Evolutionary conservation across 2,888 invertebrate species (phyloP).

Genomic region (Erpobdella octoculata): DNA sequence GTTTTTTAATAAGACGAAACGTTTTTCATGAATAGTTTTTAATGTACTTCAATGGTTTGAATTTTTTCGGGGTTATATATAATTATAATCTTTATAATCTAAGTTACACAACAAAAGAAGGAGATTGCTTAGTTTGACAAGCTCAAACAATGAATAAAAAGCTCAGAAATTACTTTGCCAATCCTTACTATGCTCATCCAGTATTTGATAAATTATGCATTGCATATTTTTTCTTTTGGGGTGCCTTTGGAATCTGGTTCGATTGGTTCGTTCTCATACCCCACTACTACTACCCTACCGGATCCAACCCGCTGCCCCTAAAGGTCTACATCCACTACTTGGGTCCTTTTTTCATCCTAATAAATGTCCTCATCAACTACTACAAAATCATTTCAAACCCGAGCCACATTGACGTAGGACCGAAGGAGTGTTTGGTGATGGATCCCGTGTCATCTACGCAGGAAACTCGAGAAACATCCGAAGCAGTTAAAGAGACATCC

Average conservation of each 20-base stretch:
- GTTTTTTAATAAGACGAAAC: too few species aligned
- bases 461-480: too few species aligned
- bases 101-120: too few species aligned
- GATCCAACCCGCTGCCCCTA: background rate
- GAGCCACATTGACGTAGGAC: background rate
- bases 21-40: too few species aligned
- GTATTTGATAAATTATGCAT: background rate
- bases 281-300: background rate
- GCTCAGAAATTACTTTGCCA: too few species aligned
- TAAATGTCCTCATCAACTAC: constrained; percentile 58
- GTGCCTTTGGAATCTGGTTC: background rate
- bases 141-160: too few species aligned
- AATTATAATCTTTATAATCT: too few species aligned
- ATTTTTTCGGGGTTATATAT: too few species aligned
- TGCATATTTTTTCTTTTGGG: background rate
- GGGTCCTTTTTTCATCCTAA: constrained; percentile 50
- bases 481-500: background rate
- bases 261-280: background rate
- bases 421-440: background rate
- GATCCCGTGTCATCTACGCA: too few species aligned
- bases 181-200: background rate
- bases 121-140: too few species aligned
- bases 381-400: constrained; percentile 69
- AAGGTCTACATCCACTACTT: background rate
- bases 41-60: too few species aligned